These are phyloP conservation scores for Etheostoma nigrum DNA, from an alignment of 2,797 vertebrate species.

Conservation along the genomic window DNA sequence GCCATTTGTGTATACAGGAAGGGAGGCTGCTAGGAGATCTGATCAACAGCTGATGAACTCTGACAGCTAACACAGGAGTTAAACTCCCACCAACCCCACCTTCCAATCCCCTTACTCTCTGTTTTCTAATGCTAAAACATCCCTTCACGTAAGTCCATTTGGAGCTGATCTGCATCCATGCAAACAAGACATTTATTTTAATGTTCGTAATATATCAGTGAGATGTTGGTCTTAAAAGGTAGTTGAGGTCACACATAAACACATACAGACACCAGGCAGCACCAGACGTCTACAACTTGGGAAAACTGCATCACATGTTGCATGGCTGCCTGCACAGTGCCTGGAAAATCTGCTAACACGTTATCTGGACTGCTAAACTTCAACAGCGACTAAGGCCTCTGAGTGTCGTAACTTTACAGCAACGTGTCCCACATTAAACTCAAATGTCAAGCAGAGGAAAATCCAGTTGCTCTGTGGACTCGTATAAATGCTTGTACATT, in stretches of 20 bases:
- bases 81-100: constrained; percentile 13
- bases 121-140: neutral
- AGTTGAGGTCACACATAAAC: neutral
- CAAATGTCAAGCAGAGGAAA: constrained; percentile 67
- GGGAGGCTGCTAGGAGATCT: constrained; percentile 8
- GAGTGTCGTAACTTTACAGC: constrained; percentile 44
- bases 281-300: constrained; percentile 6
- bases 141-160: neutral
- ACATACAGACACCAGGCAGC: constrained; percentile 5
- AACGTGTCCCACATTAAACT: constrained; percentile 61
- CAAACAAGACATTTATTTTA: neutral
- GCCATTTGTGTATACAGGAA: constrained; percentile 72
- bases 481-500: constrained; percentile 58
- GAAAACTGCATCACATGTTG: constrained; percentile 48
- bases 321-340: constrained; percentile 32
- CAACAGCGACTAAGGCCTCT: constrained; percentile 33
- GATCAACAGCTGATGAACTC: constrained; percentile 74
- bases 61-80: constrained; percentile 26
- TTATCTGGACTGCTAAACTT: constrained; percentile 57
- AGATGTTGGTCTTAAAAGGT: neutral
- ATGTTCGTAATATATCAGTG: neutral
- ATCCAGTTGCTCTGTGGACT: constrained; percentile 39
- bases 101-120: neutral
- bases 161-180: neutral
- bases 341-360: constrained; percentile 65